Evolutionary conservation across 2,797 vertebrate species (phyloP).

Genomic region (Poecilia velifera): DNA sequence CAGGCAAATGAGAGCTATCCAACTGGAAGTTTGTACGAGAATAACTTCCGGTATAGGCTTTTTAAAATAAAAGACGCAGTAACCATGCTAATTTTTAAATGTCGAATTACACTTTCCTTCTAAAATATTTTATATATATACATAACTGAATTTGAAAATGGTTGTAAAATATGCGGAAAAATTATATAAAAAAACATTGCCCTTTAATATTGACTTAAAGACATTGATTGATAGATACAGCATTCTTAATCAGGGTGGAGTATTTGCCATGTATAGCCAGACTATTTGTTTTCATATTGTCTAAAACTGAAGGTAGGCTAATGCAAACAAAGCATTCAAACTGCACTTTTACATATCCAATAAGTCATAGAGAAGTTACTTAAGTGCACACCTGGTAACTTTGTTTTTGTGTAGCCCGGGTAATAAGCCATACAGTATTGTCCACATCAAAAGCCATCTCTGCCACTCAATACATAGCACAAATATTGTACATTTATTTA

Average conservation of each 20-base stretch:
- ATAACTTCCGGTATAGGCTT: conserved; percentile 12
- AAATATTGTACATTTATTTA: neutral
- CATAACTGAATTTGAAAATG: neutral
- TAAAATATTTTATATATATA: neutral
- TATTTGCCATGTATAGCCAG: neutral
- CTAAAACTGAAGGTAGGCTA: neutral
- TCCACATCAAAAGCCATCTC: neutral
- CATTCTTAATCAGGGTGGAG: neutral
- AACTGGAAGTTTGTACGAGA: neutral
- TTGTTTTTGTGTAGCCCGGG: neutral
- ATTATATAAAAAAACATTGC: neutral
- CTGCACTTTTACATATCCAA: neutral
- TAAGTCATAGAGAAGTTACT: neutral
- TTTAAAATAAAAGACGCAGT: conserved; percentile 41
- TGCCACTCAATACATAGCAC: neutral
- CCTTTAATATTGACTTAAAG: neutral
- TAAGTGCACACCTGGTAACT: neutral
- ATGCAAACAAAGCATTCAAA: neutral
- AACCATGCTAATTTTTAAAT: neutral
- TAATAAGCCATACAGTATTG: neutral
- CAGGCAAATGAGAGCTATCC: neutral
- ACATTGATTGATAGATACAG: neutral
- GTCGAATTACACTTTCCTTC: neutral
- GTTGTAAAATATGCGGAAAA: neutral
- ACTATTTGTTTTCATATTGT: neutral